Evolutionary conservation across 2,113 vertebrate genomes (phyloP), one percentile per base, ranked within the genome.

Genomic region (Myocastor coypus): DNA sequence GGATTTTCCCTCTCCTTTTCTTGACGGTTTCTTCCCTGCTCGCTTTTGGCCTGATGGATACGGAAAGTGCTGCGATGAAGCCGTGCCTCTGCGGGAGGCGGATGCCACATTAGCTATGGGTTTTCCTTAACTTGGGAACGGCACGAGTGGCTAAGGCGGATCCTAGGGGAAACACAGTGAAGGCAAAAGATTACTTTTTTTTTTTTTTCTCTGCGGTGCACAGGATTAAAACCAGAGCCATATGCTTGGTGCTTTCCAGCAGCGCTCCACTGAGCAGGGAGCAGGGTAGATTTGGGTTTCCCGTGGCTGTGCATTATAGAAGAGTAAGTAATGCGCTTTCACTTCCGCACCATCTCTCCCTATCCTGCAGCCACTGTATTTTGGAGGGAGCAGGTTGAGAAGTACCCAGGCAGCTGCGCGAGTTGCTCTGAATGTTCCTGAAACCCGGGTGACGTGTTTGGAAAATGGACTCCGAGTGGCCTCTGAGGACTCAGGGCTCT

Each of bases 401-500:
- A 98, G 98, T 7, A 98, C 99, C 68, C 98, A 98, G 96, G 98
- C 98, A 89, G 99, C 98, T 37, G 89, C 98, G 6, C 99, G 99
- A 61, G 98, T 99, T 50, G 87, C 98, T 40, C 97, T 99, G 68
- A 99, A 99, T 97, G 99, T 99, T 32, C 99, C 99, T 1, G 99
- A 99, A 97, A 99, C 99, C 0, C 99, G 99, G 55, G 99, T 99
- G 26, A 99, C 99, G 8, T 92, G 98, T 55, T 97, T 99, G 92
- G 98, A 99, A 90, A 99, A 99, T 1, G 99, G 99, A 63, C 99
- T 99, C 16, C 98, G 99, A 59, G 99, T 99, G 66, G 99, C 99
- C 0, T 99, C 99, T 34, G 99, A 99, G 97, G 99, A 99, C 95
- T 99, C 99, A 5, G 99, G 99, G 24, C 98, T 99, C 0, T 98